These are phyloP conservation scores for Dryobotodes eremita DNA, from an alignment of 2,888 invertebrate species.

Conservation along the genomic window DNA sequence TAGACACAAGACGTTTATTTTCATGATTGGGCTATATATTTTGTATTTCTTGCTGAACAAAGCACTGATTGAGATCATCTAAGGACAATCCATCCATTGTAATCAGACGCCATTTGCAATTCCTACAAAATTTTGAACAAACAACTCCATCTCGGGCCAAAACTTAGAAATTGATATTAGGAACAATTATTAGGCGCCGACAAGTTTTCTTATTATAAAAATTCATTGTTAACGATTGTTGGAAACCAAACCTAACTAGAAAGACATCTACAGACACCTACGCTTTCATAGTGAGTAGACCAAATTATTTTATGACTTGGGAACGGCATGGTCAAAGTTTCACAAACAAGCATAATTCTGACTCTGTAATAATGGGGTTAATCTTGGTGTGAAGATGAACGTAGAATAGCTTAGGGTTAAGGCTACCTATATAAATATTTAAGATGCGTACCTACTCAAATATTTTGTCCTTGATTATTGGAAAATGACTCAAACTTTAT, in stretches of 20 bases:
- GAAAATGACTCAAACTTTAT: too few species aligned
- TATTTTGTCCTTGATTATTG: neutral
- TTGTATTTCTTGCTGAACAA: neutral
- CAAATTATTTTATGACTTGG: conserved; percentile 55
- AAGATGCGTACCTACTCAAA: neutral
- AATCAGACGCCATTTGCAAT: neutral
- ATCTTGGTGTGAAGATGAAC: neutral
- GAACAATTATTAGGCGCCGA: conserved; percentile 1
- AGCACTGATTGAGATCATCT: neutral
- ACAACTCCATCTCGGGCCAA: conserved; percentile 31
- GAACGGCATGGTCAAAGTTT: conserved; percentile 38
- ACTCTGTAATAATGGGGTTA: neutral
- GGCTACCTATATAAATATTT: neutral
- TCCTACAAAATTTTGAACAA: conserved; percentile 38
- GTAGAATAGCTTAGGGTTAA: neutral
- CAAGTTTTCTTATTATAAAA: conserved; percentile 51
- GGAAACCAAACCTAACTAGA: conserved; percentile 21
- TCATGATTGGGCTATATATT: too few species aligned
- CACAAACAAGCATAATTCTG: conserved; percentile 37
- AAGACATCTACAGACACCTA: conserved; percentile 27
- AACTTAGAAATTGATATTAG: conserved; percentile 28
- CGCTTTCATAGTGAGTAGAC: conserved; percentile 7
- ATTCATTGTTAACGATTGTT: conserved; percentile 46
- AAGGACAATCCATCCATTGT: too few species aligned
- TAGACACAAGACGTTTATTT: too few species aligned